phyloP scores from a whole-genome alignment of 2,888 invertebrate genomes.

The Plebejus argus region DNA sequence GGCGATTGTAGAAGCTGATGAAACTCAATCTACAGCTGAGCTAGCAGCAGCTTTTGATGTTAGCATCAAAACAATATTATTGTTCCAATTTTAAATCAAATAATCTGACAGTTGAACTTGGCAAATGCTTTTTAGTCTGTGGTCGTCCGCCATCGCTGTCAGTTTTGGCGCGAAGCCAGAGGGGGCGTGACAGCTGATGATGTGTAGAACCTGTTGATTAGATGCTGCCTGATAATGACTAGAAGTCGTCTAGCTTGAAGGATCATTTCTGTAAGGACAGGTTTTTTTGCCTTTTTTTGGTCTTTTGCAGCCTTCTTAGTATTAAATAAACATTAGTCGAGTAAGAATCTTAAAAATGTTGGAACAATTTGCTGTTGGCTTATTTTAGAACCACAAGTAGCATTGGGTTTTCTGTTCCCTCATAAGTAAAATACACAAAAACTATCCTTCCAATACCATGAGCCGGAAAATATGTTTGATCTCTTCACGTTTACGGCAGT shows the following conservation, averaged over 20 bases:
- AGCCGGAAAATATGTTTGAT: too few relatives aligned
- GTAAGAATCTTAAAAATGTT: too few relatives aligned
- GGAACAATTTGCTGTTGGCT: too few relatives aligned
- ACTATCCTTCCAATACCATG: too few relatives aligned
- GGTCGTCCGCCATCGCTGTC: constrained; percentile 50
- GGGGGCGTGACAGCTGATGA: constrained; percentile 44
- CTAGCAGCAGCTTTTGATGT: constrained; percentile 9
- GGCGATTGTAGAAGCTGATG: constrained; percentile 7
- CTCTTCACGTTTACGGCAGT: too few relatives aligned
- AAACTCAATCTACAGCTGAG: neutral
- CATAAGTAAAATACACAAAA: too few relatives aligned
- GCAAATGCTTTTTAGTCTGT: constrained; percentile 42
- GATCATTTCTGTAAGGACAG: neutral
- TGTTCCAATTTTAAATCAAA: constrained; percentile 12
- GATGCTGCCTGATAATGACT: constrained; percentile 1
- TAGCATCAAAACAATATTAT: neutral
- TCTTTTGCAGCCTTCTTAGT: too few relatives aligned
- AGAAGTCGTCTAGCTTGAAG: neutral
- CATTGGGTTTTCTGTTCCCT: too few relatives aligned
- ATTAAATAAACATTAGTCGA: too few relatives aligned
- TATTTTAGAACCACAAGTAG: too few relatives aligned
- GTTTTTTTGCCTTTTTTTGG: too few relatives aligned
- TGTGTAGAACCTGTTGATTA: constrained; percentile 56
- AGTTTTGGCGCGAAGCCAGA: constrained; percentile 60
- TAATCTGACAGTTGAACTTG: constrained; percentile 34